A percentile compares a stretch with the other conserved stretches of the same genome.
Conservation (phyloP, 1,140 invertebrate species). For the Drosophila rufa region DNA sequence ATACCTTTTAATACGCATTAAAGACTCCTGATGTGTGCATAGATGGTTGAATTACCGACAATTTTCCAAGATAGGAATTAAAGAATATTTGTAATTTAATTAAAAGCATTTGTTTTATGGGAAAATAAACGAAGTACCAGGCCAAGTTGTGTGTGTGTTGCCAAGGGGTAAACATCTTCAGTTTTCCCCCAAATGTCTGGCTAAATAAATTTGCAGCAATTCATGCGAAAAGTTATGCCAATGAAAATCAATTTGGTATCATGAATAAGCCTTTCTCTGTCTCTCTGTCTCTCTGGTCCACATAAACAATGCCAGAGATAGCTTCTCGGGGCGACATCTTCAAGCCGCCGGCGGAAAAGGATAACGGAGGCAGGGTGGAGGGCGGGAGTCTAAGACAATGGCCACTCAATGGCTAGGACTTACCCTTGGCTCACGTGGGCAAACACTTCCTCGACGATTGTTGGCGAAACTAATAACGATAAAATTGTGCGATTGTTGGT, state of each 20-base stretch:
- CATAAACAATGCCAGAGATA: conserved; percentile 51
- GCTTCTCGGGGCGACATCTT: conserved; percentile 35
- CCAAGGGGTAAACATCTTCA: conserved; percentile 47
- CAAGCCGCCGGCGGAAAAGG: neutral
- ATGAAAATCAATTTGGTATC: conserved; percentile 67
- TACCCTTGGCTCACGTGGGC: conserved; percentile 75
- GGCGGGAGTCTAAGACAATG: conserved; percentile 56
- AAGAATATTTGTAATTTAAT: conserved; percentile 52
- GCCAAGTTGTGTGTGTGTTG: conserved; percentile 1
- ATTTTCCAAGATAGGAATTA: conserved; percentile 19
- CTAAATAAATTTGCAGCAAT: conserved; percentile 66
- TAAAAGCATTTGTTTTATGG: conserved; percentile 40
- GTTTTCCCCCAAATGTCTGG: conserved; percentile 23
- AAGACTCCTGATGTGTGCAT: conserved; percentile 13
- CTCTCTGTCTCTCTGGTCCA: conserved; percentile 13
- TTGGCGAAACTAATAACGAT: conserved; percentile 85
- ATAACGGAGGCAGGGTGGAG: neutral
- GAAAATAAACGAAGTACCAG: conserved; percentile 31
- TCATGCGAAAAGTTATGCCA: conserved; percentile 65
- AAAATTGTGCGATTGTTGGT: conserved; percentile 85
- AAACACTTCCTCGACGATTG: conserved; percentile 78
- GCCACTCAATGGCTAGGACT: conserved; percentile 56
- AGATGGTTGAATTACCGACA: too few species aligned
- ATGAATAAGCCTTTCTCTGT: conserved; percentile 34
- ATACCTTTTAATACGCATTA: conserved; percentile 16